These are phyloP conservation scores for Albula glossodonta DNA, from an alignment of 2,113 vertebrate genomes.

Conservation along the genomic window DNA sequence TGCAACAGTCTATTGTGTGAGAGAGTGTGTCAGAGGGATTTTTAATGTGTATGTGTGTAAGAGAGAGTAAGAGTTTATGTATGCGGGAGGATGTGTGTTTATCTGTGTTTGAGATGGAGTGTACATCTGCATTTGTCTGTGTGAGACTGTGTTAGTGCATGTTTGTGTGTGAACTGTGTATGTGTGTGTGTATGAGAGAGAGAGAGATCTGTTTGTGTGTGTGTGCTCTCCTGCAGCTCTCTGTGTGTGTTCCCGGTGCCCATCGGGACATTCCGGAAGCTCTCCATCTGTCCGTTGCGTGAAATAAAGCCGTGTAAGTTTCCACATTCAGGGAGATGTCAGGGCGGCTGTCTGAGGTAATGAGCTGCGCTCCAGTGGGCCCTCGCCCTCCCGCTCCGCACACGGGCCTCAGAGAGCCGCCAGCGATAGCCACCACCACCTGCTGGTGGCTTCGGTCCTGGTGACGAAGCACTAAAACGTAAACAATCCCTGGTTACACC, in stretches of 20 bases:
- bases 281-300: background rate
- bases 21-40: background rate
- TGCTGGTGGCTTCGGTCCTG: background rate
- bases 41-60: background rate
- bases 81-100: background rate
- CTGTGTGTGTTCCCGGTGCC: background rate
- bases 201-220: background rate
- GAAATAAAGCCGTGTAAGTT: background rate
- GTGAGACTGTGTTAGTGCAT: background rate
- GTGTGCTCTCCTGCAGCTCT: background rate
- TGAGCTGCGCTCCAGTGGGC: conserved; percentile 1
- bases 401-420: background rate
- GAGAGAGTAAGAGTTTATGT: background rate
- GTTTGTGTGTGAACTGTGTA: background rate
- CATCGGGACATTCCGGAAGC: background rate
- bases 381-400: background rate
- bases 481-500: background rate
- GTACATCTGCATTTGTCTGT: background rate
- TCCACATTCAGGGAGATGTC: background rate
- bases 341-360: background rate
- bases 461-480: background rate
- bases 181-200: background rate
- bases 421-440: background rate
- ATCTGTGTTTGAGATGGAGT: background rate
- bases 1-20: background rate